Evolutionary conservation across 2,888 invertebrate genomes (phyloP).

Genomic region (Drosophila emarginata): DNA sequence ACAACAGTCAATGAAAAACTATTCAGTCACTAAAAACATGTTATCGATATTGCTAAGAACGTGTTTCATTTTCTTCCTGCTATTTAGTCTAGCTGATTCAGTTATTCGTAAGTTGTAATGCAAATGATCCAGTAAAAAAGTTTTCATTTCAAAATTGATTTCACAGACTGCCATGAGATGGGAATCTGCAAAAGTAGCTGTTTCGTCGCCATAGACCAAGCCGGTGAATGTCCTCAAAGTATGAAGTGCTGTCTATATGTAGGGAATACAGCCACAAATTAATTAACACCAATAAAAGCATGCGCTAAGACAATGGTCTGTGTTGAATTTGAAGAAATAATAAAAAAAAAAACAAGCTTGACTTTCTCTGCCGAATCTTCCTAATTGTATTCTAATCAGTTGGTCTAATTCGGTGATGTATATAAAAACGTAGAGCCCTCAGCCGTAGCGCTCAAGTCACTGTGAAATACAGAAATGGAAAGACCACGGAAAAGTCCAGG

Average conservation of each 20-base stretch:
- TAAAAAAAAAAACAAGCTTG: not conserved
- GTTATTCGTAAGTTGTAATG: not conserved
- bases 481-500: not conserved
- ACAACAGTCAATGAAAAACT: not conserved
- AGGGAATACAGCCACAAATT: not conserved
- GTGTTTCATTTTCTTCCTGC: not conserved
- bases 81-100: not conserved
- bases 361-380: not conserved
- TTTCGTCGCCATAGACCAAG: constrained; percentile 11
- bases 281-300: not conserved
- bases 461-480: not conserved
- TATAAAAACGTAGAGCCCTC: not conserved
- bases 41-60: not conserved
- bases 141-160: not conserved
- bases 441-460: not conserved
- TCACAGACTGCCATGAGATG: constrained; percentile 18
- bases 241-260: constrained; percentile 13
- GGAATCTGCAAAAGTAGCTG: constrained; percentile 10
- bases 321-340: not conserved
- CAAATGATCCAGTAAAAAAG: not conserved
- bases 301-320: not conserved
- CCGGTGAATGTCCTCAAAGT: not conserved
- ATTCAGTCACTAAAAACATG: not conserved
- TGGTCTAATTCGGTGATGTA: not conserved
- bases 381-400: not conserved